phyloP scores from a whole-genome alignment of 2,888 invertebrate species.

The Nysson spinosus region DNA sequence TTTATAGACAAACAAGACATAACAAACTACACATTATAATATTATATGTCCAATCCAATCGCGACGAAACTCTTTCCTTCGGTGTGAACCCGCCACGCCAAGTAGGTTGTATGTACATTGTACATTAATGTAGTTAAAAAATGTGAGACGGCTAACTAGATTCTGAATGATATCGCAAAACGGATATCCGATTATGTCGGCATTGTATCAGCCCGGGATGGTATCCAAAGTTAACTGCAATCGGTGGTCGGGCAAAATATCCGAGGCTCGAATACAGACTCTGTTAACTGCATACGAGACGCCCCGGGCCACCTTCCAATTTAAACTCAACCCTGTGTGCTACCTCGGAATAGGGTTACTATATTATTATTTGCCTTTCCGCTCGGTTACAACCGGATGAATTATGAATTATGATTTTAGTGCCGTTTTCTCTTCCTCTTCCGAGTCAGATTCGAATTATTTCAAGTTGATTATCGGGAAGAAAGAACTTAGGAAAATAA shows the following conservation, averaged over 20 bases:
- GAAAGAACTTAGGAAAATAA: no score
- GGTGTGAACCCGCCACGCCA: no score
- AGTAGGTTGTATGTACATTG: no score
- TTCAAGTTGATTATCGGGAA: no score
- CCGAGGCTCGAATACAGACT: slow-evolving; percentile 33
- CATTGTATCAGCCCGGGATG: slow-evolving; percentile 23
- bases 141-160: background rate
- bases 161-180: slow-evolving; percentile 34
- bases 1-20: no score
- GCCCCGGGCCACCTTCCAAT: slow-evolving; percentile 49
- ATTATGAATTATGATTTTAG: slow-evolving; percentile 14
- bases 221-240: slow-evolving; percentile 46
- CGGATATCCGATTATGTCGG: slow-evolving; percentile 28
- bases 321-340: slow-evolving; percentile 39
- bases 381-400: slow-evolving; percentile 16
- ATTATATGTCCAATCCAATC: background rate
- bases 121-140: no score
- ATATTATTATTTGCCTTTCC: slow-evolving; percentile 43
- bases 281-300: slow-evolving; percentile 49
- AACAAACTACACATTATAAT: no score
- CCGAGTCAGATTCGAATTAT: no score
- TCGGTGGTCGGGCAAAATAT: slow-evolving; percentile 40
- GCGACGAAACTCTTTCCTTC: no score
- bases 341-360: slow-evolving; percentile 39
- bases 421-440: background rate